A percentile compares a stretch with the other conserved stretches of the same genome.
Conservation (phyloP, 2,797 vertebrate species). For the Sciurus vulgaris region DNA sequence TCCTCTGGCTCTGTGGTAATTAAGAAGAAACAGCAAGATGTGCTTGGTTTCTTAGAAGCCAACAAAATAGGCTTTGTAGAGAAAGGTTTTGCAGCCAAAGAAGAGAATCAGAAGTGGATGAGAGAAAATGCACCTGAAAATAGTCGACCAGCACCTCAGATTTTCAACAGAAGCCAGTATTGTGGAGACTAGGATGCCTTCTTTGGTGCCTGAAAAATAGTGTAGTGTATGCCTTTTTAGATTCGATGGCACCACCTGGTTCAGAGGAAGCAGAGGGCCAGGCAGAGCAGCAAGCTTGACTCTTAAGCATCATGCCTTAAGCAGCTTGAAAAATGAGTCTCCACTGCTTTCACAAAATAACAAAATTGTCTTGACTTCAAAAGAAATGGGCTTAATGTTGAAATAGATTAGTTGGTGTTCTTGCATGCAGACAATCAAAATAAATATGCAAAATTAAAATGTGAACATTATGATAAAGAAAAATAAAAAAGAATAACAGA, state of each 20-base stretch:
- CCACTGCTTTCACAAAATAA: constrained; percentile 85
- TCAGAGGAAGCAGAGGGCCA: constrained; percentile 98
- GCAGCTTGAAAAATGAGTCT: constrained; percentile 85
- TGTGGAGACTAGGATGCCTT: constrained; percentile 91
- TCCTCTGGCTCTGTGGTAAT: constrained; percentile 96
- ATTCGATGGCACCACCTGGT: constrained; percentile 95
- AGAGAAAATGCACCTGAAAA: constrained; percentile 96
- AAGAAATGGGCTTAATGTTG: constrained; percentile 83
- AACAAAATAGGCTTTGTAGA: constrained; percentile 98
- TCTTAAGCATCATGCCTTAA: constrained; percentile 81
- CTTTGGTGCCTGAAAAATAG: constrained; percentile 94
- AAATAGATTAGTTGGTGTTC: constrained; percentile 82
- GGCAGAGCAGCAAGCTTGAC: constrained; percentile 90
- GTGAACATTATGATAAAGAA: constrained; percentile 71
- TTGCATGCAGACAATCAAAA: constrained; percentile 80
- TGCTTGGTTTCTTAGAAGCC: constrained; percentile 94
- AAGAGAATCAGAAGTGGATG: constrained; percentile 98
- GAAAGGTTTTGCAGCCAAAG: constrained; percentile 96
- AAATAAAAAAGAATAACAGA: neutral
- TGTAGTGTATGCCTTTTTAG: constrained; percentile 94
- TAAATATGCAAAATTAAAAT: constrained; percentile 75
- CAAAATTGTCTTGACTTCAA: constrained; percentile 85
- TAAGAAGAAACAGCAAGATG: constrained; percentile 98
- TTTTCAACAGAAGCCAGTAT: constrained; percentile 95
- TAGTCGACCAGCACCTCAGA: constrained; percentile 93